phyloP scores from a whole-genome alignment of 2,113 vertebrate genomes.

The Emydura subglobosa region DNA sequence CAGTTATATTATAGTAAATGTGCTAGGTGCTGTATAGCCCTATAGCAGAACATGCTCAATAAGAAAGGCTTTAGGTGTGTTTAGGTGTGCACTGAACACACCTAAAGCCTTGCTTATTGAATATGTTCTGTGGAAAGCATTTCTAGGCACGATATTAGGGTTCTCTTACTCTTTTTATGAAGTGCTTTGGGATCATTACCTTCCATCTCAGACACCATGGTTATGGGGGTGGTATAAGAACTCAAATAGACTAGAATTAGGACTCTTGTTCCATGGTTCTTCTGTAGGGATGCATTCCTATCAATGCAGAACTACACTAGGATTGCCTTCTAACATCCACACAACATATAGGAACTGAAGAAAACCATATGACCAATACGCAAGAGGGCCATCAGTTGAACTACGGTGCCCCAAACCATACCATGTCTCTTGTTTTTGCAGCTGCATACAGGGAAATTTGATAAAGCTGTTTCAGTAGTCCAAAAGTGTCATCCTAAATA shows the following conservation, averaged over 20 bases:
- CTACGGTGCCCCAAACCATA: rapidly evolving
- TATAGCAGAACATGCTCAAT: background rate
- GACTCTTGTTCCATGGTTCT: background rate
- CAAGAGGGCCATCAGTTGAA: background rate
- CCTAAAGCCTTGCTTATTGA: background rate
- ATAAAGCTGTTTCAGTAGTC: background rate
- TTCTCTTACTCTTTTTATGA: background rate
- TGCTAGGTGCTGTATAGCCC: background rate
- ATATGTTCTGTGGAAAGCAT: background rate
- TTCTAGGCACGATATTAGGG: background rate
- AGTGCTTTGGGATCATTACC: background rate
- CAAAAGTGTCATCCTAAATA: background rate
- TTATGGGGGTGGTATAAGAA: background rate
- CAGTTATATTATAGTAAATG: background rate
- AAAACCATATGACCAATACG: background rate
- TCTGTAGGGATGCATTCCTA: background rate
- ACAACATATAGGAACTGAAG: background rate
- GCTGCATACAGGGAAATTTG: background rate
- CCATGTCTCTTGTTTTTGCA: background rate
- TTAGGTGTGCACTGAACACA: background rate
- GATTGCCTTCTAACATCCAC: background rate
- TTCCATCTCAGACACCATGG: background rate
- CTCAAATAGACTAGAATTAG: background rate
- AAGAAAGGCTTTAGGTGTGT: background rate
- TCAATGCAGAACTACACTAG: background rate